Conservation (phyloP, 2,113 vertebrate genomes). For the Trochalopteron elliotii region DNA sequence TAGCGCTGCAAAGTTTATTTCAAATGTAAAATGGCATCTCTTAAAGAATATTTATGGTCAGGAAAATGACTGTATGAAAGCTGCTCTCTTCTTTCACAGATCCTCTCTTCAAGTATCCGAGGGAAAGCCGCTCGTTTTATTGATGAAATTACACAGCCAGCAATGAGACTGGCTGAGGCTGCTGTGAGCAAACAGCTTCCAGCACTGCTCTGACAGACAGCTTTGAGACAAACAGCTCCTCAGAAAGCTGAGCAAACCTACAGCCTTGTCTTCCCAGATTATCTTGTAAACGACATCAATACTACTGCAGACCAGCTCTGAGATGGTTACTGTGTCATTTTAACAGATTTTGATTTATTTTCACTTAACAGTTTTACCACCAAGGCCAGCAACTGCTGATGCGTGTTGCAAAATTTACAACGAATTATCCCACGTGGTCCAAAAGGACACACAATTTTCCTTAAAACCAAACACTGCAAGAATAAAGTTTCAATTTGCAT, state of each 20-base stretch:
- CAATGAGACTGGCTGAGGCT: neutral
- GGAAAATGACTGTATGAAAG: constrained; percentile 6
- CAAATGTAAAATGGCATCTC: constrained; percentile 57
- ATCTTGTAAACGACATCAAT: neutral
- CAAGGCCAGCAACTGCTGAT: neutral
- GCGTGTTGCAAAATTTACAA: neutral
- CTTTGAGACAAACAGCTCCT: neutral
- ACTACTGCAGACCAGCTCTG: neutral
- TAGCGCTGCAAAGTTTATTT: constrained; percentile 55
- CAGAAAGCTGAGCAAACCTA: neutral
- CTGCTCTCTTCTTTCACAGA: neutral
- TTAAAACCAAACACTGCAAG: neutral
- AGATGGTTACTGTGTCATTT: fast-evolving
- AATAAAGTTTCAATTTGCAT: neutral
- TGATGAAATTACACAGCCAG: neutral
- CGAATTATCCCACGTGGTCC: neutral
- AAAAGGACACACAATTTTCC: neutral
- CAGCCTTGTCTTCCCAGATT: neutral
- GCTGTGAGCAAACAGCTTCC: neutral
- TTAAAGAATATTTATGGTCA: constrained; percentile 50
- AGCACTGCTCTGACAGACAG: neutral
- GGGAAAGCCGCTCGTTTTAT: neutral
- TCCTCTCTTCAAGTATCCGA: neutral
- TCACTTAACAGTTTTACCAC: neutral
- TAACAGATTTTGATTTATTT: neutral